Conservation (phyloP, 23 tunicate genomes). For the Clavelina lepadiformis region DNA sequence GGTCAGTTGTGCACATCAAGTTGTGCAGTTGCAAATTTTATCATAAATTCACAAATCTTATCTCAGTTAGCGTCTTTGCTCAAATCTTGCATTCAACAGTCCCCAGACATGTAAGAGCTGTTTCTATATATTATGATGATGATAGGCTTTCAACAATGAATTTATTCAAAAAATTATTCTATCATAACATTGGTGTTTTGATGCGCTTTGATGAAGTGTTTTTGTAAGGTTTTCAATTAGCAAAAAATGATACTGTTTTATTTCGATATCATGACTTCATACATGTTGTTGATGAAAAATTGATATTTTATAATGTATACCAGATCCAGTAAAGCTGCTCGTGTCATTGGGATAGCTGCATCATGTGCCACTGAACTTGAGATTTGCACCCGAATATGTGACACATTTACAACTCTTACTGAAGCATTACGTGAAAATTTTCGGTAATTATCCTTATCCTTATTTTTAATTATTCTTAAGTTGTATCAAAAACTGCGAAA, state of each 20-base stretch:
- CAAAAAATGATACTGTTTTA: not conserved
- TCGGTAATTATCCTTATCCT: conserved; percentile 20
- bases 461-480: not conserved
- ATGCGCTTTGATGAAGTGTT: too few relatives aligned
- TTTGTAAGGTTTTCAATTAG: not conserved
- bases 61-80: conserved; percentile 34
- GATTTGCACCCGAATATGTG: conserved; percentile 58
- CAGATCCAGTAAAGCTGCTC: conserved; percentile 67
- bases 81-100: conserved; percentile 49
- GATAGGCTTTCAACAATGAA: too few relatives aligned
- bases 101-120: conserved; percentile 51
- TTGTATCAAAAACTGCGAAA: too few relatives aligned
- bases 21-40: conserved; percentile 59
- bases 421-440: conserved; percentile 76
- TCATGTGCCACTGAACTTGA: conserved; percentile 74
- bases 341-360: conserved; percentile 78
- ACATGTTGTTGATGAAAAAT: too few relatives aligned
- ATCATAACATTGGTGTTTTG: too few relatives aligned
- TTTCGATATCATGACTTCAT: too few relatives aligned
- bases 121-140: too few relatives aligned
- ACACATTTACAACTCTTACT: conserved; percentile 40
- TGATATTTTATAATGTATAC: too few relatives aligned
- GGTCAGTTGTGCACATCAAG: conserved; percentile 54
- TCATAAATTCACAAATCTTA: conserved; percentile 52
- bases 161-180: too few relatives aligned